Evolutionary conservation across 2,888 invertebrate species (phyloP).

Genomic region (Steinernema scapterisci): DNA sequence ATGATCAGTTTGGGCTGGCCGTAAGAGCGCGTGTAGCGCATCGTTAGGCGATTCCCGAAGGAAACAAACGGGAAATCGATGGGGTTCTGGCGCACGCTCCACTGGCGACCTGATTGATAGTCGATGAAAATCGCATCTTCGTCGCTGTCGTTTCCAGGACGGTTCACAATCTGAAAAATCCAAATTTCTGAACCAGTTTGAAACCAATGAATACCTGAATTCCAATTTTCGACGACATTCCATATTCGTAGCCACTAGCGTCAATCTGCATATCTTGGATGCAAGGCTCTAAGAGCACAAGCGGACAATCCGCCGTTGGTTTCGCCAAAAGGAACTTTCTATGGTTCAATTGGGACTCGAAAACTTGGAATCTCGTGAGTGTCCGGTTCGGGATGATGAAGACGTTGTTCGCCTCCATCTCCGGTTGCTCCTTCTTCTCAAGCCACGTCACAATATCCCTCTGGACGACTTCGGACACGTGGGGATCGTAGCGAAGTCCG

Average conservation of each 20-base stretch:
- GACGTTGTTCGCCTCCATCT: slow-evolving; percentile 60
- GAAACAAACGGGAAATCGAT: slow-evolving; percentile 88
- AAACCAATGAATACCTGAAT: slow-evolving; percentile 48
- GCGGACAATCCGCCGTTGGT: slow-evolving; percentile 57
- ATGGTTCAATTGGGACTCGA: slow-evolving; percentile 63
- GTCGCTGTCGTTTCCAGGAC: slow-evolving; percentile 82
- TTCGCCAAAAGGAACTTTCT: slow-evolving; percentile 62
- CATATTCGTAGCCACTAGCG: slow-evolving; percentile 61
- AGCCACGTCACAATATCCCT: slow-evolving; percentile 85
- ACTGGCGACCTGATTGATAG: slow-evolving; percentile 68
- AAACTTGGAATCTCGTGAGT: slow-evolving; percentile 45
- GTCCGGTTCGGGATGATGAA: slow-evolving; percentile 45
- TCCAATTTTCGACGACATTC: slow-evolving; percentile 58
- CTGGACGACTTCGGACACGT: slow-evolving; percentile 74
- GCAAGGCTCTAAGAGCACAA: slow-evolving; percentile 51
- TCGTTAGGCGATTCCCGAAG: slow-evolving; percentile 69
- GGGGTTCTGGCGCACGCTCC: slow-evolving; percentile 82
- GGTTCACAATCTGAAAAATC: slow-evolving; percentile 82
- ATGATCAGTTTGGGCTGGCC: slow-evolving; percentile 62
- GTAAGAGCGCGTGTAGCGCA: slow-evolving; percentile 65
- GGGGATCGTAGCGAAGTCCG: slow-evolving; percentile 88
- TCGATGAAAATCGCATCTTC: slow-evolving; percentile 73
- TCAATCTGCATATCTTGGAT: slow-evolving; percentile 54
- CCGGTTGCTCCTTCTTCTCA: slow-evolving; percentile 61
- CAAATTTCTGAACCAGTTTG: not conserved